Evolutionary conservation across 2,113 vertebrate genomes (phyloP).

Genomic region (Sapayoa aenigma): DNA sequence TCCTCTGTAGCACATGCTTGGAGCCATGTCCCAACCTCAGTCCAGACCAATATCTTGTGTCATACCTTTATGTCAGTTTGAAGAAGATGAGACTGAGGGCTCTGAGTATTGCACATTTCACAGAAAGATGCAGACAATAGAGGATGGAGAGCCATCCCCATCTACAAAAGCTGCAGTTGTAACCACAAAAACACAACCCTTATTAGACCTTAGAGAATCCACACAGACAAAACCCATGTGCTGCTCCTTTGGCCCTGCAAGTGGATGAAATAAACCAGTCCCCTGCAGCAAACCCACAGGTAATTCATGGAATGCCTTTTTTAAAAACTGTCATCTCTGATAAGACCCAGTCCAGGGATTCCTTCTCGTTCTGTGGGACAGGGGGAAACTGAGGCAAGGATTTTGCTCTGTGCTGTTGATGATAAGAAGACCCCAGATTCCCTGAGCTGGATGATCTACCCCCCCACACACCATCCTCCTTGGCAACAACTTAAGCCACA

Average conservation of each 20-base stretch:
- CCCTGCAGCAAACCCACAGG: background rate
- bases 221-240: background rate
- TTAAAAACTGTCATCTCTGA: background rate
- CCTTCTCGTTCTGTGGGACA: background rate
- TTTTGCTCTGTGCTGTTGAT: background rate
- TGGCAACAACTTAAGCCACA: background rate
- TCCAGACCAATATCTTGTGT: background rate
- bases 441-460: background rate
- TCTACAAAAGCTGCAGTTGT: background rate
- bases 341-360: background rate
- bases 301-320: background rate
- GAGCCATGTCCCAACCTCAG: background rate
- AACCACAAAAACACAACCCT: background rate
- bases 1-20: background rate
- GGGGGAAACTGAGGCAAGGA: background rate
- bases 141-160: background rate
- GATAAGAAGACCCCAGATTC: background rate
- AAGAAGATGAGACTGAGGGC: background rate
- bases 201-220: background rate
- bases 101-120: background rate
- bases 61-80: background rate
- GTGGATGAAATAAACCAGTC: background rate
- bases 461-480: accelerated
- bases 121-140: background rate
- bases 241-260: background rate